These are phyloP conservation scores for Fulmarus glacialis DNA, from an alignment of 2,113 vertebrate genomes.

Conservation along the genomic window DNA sequence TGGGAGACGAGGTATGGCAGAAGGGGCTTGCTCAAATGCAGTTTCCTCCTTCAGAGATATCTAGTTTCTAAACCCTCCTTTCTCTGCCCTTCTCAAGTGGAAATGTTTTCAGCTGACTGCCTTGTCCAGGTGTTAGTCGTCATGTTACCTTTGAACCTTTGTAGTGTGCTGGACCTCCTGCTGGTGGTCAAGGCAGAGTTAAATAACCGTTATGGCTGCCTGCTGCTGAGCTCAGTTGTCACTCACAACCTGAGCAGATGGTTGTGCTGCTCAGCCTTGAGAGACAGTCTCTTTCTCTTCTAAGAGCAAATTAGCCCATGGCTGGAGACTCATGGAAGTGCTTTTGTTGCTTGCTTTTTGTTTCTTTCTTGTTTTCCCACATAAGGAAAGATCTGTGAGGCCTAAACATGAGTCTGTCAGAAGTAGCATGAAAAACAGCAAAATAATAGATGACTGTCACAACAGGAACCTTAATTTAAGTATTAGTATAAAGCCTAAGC, in stretches of 20 bases:
- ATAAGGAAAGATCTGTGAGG: neutral
- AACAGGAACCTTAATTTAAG: neutral
- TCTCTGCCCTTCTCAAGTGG: neutral
- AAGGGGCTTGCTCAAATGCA: neutral
- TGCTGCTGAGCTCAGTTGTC: neutral
- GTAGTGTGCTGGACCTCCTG: neutral
- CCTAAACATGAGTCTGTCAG: neutral
- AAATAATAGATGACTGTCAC: neutral
- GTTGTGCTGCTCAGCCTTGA: slow-evolving; percentile 30
- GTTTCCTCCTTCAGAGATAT: neutral
- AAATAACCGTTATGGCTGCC: neutral
- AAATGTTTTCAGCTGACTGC: neutral
- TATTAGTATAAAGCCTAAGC: neutral
- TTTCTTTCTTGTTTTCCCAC: neutral
- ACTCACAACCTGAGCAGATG: slow-evolving; percentile 43
- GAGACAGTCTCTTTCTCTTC: neutral
- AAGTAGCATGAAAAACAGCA: neutral
- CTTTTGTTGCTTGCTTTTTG: neutral
- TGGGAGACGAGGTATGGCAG: neutral
- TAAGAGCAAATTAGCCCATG: slow-evolving; percentile 2
- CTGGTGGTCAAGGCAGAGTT: neutral
- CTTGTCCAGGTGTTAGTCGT: slow-evolving; percentile 3
- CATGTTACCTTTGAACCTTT: neutral
- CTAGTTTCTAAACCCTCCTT: neutral
- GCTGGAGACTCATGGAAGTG: neutral